Conservation (phyloP, 2,113 vertebrate genomes). For the Chroicocephalus ridibundus region DNA sequence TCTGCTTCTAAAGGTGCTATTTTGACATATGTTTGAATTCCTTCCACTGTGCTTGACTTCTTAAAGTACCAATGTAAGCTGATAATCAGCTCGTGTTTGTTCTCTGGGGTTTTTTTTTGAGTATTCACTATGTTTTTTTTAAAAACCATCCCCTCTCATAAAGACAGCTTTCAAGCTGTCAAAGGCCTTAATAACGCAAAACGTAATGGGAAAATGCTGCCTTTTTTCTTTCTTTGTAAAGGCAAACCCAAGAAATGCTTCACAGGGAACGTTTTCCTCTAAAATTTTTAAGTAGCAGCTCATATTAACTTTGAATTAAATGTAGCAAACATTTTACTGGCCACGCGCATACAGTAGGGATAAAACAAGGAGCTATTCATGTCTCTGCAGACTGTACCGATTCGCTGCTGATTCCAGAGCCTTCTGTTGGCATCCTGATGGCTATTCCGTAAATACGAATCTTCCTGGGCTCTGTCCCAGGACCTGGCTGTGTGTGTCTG, state of each 20-base stretch:
- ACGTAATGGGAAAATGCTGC: background rate
- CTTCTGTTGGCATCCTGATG: background rate
- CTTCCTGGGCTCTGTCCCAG: background rate
- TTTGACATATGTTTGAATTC: constrained; percentile 31
- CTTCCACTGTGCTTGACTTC: constrained; percentile 36
- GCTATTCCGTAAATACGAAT: background rate
- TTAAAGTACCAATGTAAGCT: background rate
- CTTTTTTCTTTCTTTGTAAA: background rate
- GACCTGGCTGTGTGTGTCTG: background rate
- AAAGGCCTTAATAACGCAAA: constrained; percentile 23
- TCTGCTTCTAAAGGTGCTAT: constrained; percentile 54
- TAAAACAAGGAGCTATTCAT: background rate
- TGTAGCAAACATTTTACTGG: background rate
- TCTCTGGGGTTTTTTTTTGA: background rate
- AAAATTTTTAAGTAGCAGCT: background rate
- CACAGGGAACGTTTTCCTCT: background rate
- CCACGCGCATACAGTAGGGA: background rate
- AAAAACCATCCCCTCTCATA: background rate
- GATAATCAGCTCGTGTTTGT: background rate
- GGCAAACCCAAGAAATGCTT: background rate
- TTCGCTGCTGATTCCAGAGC: constrained; percentile 14
- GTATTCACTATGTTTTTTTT: background rate
- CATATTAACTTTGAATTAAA: background rate
- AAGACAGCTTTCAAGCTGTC: background rate
- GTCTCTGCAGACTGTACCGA: background rate